These are phyloP conservation scores for Stenotaenia linearis DNA, from an alignment of 2,888 invertebrate species.

Conservation along the genomic window DNA sequence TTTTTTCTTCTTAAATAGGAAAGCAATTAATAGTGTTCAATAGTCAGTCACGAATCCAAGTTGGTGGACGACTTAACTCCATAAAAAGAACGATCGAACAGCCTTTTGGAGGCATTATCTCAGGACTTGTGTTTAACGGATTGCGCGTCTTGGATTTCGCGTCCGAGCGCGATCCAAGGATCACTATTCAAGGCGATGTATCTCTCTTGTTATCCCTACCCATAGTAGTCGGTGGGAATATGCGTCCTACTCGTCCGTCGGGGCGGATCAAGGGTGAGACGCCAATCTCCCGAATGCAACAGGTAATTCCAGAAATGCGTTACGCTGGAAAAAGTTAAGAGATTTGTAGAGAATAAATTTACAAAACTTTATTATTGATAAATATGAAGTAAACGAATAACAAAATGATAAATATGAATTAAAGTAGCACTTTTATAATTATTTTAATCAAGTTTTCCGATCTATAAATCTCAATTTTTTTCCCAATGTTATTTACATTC, in stretches of 20 bases:
- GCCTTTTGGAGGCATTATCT: slow-evolving; percentile 79
- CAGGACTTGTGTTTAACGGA: slow-evolving; percentile 84
- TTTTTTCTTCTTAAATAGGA: slow-evolving; percentile 57
- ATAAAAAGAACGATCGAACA: slow-evolving; percentile 65
- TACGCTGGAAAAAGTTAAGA: no score
- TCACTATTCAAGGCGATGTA: slow-evolving; percentile 75
- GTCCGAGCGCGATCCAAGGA: slow-evolving; percentile 72
- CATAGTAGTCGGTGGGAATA: slow-evolving; percentile 24
- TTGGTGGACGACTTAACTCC: slow-evolving; percentile 75
- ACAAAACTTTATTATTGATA: no score
- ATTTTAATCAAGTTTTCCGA: no score
- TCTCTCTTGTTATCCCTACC: slow-evolving; percentile 49
- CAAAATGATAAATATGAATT: no score
- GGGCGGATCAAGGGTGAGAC: slow-evolving; percentile 35
- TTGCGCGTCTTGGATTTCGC: slow-evolving; percentile 71
- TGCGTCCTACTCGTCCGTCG: slow-evolving; percentile 36
- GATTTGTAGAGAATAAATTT: no score
- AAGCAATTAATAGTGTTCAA: slow-evolving; percentile 83
- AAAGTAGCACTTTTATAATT: no score
- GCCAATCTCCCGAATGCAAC: slow-evolving; percentile 77
- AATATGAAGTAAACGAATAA: no score
- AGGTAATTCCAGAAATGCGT: slow-evolving; percentile 54
- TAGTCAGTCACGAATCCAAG: slow-evolving; percentile 78
- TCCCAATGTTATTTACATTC: not conserved
- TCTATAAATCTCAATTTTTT: not conserved